These are phyloP conservation scores for Pegoplata infirma DNA, from an alignment of 2,888 invertebrate species.

Conservation along the genomic window DNA sequence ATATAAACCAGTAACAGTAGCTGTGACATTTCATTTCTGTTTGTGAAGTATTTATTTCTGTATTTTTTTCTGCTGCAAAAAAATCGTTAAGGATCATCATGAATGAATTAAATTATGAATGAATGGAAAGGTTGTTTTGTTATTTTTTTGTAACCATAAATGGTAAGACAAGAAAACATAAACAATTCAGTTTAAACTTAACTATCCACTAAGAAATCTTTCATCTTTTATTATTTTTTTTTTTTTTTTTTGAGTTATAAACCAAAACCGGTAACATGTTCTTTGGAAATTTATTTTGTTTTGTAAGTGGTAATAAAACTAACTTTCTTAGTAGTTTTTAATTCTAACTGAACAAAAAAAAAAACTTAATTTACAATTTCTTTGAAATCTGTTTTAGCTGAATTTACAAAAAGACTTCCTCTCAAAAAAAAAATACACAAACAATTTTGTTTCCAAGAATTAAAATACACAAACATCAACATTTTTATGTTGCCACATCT, in stretches of 20 bases:
- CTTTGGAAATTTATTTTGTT: constrained; percentile 3
- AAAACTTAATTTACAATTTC: constrained; percentile 56
- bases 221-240: no score
- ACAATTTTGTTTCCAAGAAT: constrained; percentile 41
- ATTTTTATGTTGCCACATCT: constrained; percentile 43
- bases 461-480: constrained; percentile 29
- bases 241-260: background rate
- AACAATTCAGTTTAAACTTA: constrained; percentile 36
- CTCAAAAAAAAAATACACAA: constrained; percentile 2
- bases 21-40: constrained; percentile 58
- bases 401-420: constrained; percentile 20
- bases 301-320: constrained; percentile 34
- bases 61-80: constrained; percentile 18
- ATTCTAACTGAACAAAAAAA: constrained; percentile 23
- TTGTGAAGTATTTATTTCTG: constrained; percentile 4
- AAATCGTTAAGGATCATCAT: constrained; percentile 54
- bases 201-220: background rate
- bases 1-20: constrained; percentile 45
- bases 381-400: constrained; percentile 51
- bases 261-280: constrained; percentile 40
- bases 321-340: constrained; percentile 13
- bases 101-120: constrained; percentile 58
- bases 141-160: constrained; percentile 42
- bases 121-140: constrained; percentile 28
- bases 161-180: constrained; percentile 48